Evolutionary conservation across 2,797 vertebrate species (phyloP).

Genomic region (Pseudomugil tenellus): DNA sequence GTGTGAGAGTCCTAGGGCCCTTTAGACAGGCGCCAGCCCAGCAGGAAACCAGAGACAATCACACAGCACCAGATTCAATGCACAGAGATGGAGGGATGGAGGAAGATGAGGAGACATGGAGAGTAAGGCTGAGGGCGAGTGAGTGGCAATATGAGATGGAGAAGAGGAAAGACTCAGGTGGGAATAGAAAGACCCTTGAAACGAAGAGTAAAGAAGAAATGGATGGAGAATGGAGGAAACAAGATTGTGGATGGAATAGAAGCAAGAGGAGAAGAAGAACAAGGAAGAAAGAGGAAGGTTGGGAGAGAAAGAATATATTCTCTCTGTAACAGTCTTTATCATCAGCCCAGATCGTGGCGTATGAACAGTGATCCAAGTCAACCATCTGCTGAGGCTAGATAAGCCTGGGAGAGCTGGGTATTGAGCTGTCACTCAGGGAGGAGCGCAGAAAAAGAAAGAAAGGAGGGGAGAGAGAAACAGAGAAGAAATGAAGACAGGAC

Average conservation of each 20-base stretch:
- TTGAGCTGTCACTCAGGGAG: conserved; percentile 96
- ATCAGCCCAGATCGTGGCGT: conserved; percentile 94
- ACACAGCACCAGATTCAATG: conserved; percentile 80
- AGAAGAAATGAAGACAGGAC: conserved; percentile 76
- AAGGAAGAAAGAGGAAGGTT: conserved; percentile 73
- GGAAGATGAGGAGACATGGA: conserved; percentile 55
- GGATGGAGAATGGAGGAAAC: conserved; percentile 27
- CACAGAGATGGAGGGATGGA: conserved; percentile 69
- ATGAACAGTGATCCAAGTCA: conserved; percentile 99
- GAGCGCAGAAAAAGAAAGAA: conserved; percentile 60
- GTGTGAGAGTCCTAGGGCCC: conserved; percentile 77
- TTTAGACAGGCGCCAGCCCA: conserved; percentile 84
- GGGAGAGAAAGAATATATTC: conserved; percentile 82
- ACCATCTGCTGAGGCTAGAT: conserved; percentile 99
- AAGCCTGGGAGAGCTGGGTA: conserved; percentile 95
- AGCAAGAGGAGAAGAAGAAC: conserved; percentile 51
- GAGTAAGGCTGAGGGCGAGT: conserved; percentile 39
- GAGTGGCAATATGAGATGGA: conserved; percentile 51
- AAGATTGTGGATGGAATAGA: conserved; percentile 43
- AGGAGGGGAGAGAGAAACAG: conserved; percentile 65
- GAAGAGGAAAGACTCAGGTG: conserved; percentile 41
- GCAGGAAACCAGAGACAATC: conserved; percentile 82
- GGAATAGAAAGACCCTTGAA: conserved; percentile 26
- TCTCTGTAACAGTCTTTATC: conserved; percentile 96
- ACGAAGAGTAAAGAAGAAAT: conserved; percentile 35